Base-by-base conservation (phyloP, 2,888 invertebrate genomes). In the Rhingia rostrata region DNA sequence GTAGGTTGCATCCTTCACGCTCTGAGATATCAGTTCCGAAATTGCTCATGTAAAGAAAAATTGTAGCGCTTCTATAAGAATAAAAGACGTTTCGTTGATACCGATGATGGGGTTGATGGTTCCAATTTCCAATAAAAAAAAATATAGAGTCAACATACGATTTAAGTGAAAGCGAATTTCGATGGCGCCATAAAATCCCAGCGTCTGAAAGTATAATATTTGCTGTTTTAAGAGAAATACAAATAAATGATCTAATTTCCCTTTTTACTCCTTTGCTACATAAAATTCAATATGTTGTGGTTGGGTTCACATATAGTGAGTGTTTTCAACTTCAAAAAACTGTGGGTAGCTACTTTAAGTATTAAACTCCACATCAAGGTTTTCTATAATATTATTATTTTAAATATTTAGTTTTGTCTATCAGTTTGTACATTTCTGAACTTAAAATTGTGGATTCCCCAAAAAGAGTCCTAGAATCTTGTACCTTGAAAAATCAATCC, bases 221-320 rank as follows among this genome's bases (percentile, higher is more conserved):
- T 64, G 66, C 53, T 60, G 47, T 53, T 64, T 73, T 60, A 53
- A 58, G 45, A 51, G 54, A 79, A 33, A 41, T 32, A 56, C 7
- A 63, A 75, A 81, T 41, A 69, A 49, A 51, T 43, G 73, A 81
- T 81, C 75, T 63, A 69, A 81, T 74, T 74, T 80, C 79, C 79
- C 66, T 79, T 51, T 47, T 5, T 49, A 49, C 49, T 41, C 5
- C 4, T 12, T 53, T 43, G 6, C 35, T 37, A 22, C 30, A n/a
- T 41, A 30, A 32, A 41, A 10, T 60, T 60, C 9, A 14, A 22
- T 41, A 37, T 6, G 39, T 41, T 39, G 6, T 37, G 5, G 7
- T n/a, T 41, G 22, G 22, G 6, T 56, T 10, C 30, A 30, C 30
- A 49, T 22, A 49, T 58, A 30, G 22, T 22, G 22, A 22, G 22